Conservation (phyloP, 1,140 invertebrate species). For the Hormaphis cornu region DNA sequence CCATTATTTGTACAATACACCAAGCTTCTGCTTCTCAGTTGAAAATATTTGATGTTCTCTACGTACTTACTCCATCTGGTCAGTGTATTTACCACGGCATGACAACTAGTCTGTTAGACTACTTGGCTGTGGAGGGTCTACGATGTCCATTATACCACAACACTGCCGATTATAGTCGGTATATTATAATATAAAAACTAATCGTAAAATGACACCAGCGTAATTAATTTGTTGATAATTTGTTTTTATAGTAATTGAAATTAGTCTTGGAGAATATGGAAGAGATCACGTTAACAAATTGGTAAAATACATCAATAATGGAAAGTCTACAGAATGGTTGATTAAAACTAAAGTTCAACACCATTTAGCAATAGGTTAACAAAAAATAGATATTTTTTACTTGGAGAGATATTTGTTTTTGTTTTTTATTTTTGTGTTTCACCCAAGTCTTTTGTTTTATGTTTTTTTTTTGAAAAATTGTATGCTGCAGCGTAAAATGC, state of each 20-base stretch:
- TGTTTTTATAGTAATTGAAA: slow-evolving; percentile 56
- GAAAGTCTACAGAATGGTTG: slow-evolving; percentile 46
- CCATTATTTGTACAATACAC: slow-evolving; percentile 60
- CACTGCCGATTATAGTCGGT: slow-evolving; percentile 55
- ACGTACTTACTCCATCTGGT: slow-evolving; percentile 50
- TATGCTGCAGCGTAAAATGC: too few species aligned
- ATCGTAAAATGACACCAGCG: neutral
- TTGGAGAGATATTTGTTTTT: neutral
- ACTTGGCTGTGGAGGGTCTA: slow-evolving; percentile 47
- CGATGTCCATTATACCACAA: slow-evolving; percentile 57
- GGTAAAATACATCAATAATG: slow-evolving; percentile 53
- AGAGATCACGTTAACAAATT: slow-evolving; percentile 50
- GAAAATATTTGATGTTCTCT: slow-evolving; percentile 57
- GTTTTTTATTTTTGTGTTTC: neutral
- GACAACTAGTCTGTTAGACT: slow-evolving; percentile 47
- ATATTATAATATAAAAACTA: neutral
- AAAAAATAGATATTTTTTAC: neutral
- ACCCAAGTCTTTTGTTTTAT: neutral
- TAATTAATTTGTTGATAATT: neutral
- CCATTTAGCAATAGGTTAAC: neutral
- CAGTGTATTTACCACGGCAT: slow-evolving; percentile 54
- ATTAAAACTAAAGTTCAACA: neutral
- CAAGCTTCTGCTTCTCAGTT: slow-evolving; percentile 58
- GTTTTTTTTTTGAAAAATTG: too few species aligned
- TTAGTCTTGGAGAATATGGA: slow-evolving; percentile 67